Evolutionary conservation across 2,113 vertebrate species (phyloP).

Genomic region (Grammomys dolichurus): DNA sequence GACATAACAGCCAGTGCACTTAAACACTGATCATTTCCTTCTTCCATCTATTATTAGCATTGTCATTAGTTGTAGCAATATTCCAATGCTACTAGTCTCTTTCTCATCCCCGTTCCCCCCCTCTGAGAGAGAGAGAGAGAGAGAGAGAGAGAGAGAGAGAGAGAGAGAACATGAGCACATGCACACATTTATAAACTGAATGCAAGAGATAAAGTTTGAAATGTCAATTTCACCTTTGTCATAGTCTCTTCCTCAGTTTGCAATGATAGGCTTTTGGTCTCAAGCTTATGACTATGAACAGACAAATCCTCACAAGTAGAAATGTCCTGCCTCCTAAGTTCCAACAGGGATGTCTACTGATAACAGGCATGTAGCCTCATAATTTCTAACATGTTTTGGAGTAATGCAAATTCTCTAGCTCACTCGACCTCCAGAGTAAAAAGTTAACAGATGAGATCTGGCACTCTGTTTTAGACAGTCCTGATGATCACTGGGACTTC

Average conservation of each 20-base stretch:
- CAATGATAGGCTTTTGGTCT: not conserved
- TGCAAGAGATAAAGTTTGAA: not conserved
- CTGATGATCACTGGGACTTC: not conserved
- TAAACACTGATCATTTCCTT: not conserved
- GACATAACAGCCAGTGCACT: not conserved
- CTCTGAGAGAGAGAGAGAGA: too few relatives aligned
- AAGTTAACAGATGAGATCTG: not conserved
- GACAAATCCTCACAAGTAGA: not conserved
- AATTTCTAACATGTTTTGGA: not conserved
- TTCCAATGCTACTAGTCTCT: not conserved
- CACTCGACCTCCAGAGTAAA: not conserved
- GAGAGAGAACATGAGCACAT: too few relatives aligned
- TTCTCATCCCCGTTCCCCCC: not conserved
- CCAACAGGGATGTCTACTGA: not conserved
- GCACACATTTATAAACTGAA: not conserved
- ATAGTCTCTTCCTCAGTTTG: not conserved
- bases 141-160: too few relatives aligned
- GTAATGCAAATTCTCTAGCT: too few relatives aligned
- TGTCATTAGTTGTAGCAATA: not conserved
- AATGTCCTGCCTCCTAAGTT: not conserved
- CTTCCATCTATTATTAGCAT: not conserved
- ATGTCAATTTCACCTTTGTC: not conserved
- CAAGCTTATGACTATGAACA: not conserved
- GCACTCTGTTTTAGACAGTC: not conserved
- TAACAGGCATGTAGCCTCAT: not conserved